These are phyloP conservation scores for Oreochromis niloticus DNA, from an alignment of 2,113 vertebrate genomes.

Conservation along the genomic window DNA sequence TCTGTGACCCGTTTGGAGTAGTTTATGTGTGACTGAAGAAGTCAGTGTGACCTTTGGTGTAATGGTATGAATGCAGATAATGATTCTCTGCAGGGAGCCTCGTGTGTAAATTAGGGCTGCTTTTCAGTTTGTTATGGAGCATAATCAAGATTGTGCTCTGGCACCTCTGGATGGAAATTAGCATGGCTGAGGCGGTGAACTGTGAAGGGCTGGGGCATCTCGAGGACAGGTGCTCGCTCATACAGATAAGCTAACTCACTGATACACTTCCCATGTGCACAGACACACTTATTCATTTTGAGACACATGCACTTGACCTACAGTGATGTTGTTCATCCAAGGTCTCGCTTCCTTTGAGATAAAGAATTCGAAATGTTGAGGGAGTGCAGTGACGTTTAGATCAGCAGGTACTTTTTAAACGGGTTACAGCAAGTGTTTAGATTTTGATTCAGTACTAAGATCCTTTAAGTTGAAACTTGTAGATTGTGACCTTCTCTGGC, in stretches of 20 bases:
- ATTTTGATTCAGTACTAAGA: background rate
- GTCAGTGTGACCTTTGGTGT: constrained; percentile 63
- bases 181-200: constrained; percentile 47
- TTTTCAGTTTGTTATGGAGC: constrained; percentile 59
- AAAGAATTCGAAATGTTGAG: background rate
- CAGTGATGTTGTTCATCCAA: background rate
- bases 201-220: constrained; percentile 60
- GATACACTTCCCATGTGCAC: constrained; percentile 7
- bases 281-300: background rate
- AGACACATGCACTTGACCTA: background rate
- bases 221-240: constrained; percentile 37
- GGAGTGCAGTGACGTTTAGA: background rate
- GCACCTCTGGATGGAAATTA: constrained; percentile 52
- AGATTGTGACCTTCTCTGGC: background rate
- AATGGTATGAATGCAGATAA: constrained; percentile 50
- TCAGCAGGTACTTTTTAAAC: background rate
- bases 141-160: constrained; percentile 54
- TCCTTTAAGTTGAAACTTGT: background rate
- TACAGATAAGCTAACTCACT: constrained; percentile 37
- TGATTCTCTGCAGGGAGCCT: constrained; percentile 48
- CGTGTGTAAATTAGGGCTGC: constrained; percentile 51
- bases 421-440: background rate
- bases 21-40: constrained; percentile 33
- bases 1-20: constrained; percentile 26
- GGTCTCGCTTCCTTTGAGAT: background rate